Conservation (phyloP, 1,140 invertebrate genomes). For the Bombus terrestris region DNA sequence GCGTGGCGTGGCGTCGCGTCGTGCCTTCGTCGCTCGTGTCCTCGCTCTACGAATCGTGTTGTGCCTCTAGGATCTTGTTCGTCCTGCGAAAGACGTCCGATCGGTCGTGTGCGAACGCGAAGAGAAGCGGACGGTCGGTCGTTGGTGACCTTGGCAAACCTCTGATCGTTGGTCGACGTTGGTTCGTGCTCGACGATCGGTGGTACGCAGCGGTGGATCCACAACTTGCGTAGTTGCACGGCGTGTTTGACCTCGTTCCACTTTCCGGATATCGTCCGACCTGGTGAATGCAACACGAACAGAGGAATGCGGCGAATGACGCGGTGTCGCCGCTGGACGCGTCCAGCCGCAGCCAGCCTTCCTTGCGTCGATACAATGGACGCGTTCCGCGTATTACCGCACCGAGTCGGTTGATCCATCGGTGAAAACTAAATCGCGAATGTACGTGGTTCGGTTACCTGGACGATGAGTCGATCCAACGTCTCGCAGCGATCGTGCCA, state of each 20-base stretch:
- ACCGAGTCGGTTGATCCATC: not conserved
- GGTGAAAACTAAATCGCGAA: not conserved
- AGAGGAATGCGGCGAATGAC: slow-evolving; percentile 24
- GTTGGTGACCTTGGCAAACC: not conserved
- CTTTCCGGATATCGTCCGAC: not conserved
- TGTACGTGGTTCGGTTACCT: no score
- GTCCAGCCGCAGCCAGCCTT: not conserved
- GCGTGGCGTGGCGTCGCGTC: not conserved
- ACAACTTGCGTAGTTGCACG: not conserved
- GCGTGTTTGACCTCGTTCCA: not conserved
- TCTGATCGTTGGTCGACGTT: not conserved
- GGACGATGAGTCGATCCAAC: not conserved
- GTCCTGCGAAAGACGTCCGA: not conserved
- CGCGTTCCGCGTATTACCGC: not conserved
- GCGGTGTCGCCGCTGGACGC: slow-evolving; percentile 21
- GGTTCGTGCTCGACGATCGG: slow-evolving; percentile 1
- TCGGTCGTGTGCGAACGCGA: slow-evolving; percentile 5
- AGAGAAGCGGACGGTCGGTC: not conserved
- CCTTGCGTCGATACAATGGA: not conserved
- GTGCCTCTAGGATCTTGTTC: slow-evolving; percentile 2
- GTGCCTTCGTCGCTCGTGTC: not conserved
- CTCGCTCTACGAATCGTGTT: not conserved
- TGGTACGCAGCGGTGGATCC: not conserved
- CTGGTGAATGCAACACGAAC: not conserved
- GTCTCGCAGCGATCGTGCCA: not conserved